These are phyloP conservation scores for Apodemus speciosus DNA, from an alignment of 2,113 vertebrate species.

Conservation along the genomic window DNA sequence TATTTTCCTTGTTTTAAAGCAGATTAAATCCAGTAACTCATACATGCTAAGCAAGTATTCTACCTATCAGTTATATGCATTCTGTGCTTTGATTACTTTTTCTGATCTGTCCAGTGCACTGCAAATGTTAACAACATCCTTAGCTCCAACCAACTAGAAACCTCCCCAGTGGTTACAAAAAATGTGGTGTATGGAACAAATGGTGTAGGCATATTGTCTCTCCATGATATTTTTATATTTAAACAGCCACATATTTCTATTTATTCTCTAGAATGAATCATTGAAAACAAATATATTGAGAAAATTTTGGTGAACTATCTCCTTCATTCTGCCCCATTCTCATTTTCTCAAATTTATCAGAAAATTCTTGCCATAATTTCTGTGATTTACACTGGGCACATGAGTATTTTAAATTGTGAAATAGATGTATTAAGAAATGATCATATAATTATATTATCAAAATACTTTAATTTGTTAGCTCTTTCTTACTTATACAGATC, in stretches of 20 bases:
- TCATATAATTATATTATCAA: not conserved
- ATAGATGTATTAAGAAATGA: constrained; percentile 21
- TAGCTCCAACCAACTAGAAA: not conserved
- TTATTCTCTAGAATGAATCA: not conserved
- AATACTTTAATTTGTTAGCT: not conserved
- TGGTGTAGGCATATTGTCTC: not conserved
- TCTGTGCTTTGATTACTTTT: not conserved
- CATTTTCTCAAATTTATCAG: not conserved
- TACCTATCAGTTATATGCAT: not conserved
- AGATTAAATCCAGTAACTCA: not conserved
- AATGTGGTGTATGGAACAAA: not conserved
- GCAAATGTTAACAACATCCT: not conserved
- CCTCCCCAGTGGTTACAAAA: not conserved
- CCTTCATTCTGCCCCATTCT: not conserved
- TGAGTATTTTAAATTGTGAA: not conserved
- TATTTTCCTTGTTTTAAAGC: not conserved
- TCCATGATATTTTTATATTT: not conserved
- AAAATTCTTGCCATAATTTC: not conserved
- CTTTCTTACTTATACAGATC: not conserved
- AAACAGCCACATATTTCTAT: not conserved
- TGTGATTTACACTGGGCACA: not conserved
- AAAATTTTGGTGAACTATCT: not conserved
- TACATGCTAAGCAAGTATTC: not conserved
- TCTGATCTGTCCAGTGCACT: not conserved
- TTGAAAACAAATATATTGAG: not conserved